These are phyloP conservation scores for Trichosurus vulpecula DNA, from an alignment of 2,797 vertebrate genomes.

Conservation along the genomic window DNA sequence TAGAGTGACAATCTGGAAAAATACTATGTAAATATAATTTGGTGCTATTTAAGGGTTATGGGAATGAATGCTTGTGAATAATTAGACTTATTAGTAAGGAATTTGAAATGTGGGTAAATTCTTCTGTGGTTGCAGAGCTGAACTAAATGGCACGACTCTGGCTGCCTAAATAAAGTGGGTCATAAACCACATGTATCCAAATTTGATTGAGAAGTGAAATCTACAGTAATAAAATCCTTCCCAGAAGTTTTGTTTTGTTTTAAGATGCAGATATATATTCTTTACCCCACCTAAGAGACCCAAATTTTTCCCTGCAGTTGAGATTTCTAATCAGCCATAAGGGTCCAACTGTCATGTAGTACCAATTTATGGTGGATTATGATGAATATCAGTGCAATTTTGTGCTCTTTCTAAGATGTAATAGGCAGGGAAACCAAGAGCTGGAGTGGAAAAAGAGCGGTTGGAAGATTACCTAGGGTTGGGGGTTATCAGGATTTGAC, in stretches of 20 bases:
- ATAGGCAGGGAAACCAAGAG: not conserved
- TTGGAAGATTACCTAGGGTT: not conserved
- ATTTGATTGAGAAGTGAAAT: conserved; percentile 66
- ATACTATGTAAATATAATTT: conserved; percentile 54
- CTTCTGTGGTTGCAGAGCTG: conserved; percentile 56
- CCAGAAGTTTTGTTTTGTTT: conserved; percentile 45
- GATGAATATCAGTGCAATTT: not conserved
- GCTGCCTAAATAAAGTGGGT: conserved; percentile 50
- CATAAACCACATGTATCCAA: conserved; percentile 50
- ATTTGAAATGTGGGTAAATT: conserved; percentile 48
- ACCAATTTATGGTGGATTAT: not conserved
- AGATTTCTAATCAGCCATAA: not conserved
- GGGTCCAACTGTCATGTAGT: not conserved
- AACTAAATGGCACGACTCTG: conserved; percentile 51
- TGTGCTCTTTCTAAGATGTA: not conserved
- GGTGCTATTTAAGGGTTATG: conserved; percentile 56
- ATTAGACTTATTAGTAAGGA: conserved; percentile 67
- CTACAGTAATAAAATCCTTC: conserved; percentile 53
- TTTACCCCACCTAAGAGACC: not conserved
- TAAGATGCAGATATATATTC: not conserved
- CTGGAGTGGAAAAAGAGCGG: not conserved
- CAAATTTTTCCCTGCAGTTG: not conserved
- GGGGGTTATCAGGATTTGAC: not conserved
- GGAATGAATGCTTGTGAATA: conserved; percentile 70
- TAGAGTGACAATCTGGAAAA: conserved; percentile 29